Base-by-base conservation (phyloP, 1,140 invertebrate genomes). In the Berghia stephanieae region DNA sequence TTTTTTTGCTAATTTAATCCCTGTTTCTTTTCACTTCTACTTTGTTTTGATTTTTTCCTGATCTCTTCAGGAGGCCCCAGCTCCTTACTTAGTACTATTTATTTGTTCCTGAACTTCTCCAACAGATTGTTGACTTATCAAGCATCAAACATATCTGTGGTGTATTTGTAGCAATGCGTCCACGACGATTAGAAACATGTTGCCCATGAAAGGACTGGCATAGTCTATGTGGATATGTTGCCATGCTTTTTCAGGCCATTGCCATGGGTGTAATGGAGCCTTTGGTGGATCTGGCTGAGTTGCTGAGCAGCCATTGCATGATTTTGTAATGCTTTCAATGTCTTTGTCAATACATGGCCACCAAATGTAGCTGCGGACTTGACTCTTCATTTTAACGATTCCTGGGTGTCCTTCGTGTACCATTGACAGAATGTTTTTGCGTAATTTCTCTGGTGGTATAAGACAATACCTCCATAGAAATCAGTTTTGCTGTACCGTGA, bases 381-480 rank as follows among this genome's bases (percentile, higher is more conserved):
- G 57, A 0, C 83, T 79, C 83, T 93, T 93, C 91, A 92, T 93
- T 0, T 83, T 86, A 0, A 88, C 88, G 10, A 92, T 89, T 10
- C 91, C 91, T 4, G 88, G 86, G 81, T 93, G 92, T 4, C 86
- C 89, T 13, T 76, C 71, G 83, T 92, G 91, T 21, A 92, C 80
- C 73, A 89, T 82, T n/a, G 88, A 69, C 5, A 91, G 75, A 16
- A 91, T 81, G 70, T 81, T 40, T n/a, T 79, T 27, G 63, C 83
- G 86, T 49, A 90, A 75, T 27, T 44, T 70, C 81, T 89, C 83
- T 42, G 92, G 91, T 34, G 91, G 86, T 13, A 91, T 76, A 18
- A 82, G 75, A 0, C 80, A 44, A 24, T 78, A 68, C 31, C 76
- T 81, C 81, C 81, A 82, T 46, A 84, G 34, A 3, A 81, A 13